Conservation (phyloP, 2,113 vertebrate species). For the Periophthalmodon schlosseri region DNA sequence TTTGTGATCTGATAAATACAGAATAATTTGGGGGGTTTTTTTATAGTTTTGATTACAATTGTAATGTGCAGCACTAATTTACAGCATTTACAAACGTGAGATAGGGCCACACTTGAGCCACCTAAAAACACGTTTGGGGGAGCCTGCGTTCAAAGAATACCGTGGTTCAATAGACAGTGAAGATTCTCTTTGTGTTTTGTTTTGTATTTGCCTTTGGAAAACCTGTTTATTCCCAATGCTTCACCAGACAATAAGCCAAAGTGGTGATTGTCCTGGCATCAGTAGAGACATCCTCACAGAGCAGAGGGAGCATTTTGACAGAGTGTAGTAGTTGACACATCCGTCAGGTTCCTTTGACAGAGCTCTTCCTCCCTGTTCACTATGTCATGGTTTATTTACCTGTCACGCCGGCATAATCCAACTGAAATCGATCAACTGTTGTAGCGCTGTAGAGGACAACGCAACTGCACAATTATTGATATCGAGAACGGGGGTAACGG, state of each 20-base stretch:
- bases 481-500: conserved; percentile 47
- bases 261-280: neutral
- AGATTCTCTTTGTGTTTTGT: neutral
- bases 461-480: conserved; percentile 53
- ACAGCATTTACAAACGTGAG: too few species aligned
- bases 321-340: neutral
- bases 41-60: too few species aligned
- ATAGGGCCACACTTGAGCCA: too few species aligned
- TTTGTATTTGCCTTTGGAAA: neutral
- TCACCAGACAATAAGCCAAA: neutral
- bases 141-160: too few species aligned
- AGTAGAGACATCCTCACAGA: neutral
- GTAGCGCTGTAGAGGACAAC: conserved; percentile 26
- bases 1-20: too few species aligned
- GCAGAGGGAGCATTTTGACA: conserved; percentile 1
- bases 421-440: conserved; percentile 52
- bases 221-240: neutral
- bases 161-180: too few species aligned
- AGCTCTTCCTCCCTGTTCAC: neutral
- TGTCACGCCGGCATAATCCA: conserved; percentile 13
- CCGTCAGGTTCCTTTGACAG: neutral
- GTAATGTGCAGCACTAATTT: too few species aligned
- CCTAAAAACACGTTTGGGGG: too few species aligned
- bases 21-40: too few species aligned
- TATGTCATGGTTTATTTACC: neutral